These are phyloP conservation scores for Trachelipus rathkii DNA, from an alignment of 1,140 invertebrate genomes.

Conservation along the genomic window DNA sequence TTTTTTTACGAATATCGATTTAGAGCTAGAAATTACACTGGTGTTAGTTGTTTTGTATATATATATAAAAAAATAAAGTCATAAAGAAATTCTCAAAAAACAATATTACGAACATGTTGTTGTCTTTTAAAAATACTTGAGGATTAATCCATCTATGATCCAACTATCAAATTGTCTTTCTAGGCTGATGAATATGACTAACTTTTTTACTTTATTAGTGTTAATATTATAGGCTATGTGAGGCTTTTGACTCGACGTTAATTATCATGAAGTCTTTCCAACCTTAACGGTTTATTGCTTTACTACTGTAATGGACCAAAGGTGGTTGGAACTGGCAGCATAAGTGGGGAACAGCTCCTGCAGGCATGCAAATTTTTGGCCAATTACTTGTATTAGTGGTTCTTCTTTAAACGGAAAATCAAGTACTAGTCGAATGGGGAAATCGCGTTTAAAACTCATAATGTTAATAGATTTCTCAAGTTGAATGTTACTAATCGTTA, in stretches of 20 bases:
- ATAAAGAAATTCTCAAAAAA: no score
- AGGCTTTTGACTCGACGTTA: constrained; percentile 62
- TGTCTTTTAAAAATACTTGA: no score
- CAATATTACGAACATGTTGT: no score
- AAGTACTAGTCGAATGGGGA: constrained; percentile 36
- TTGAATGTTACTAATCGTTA: no score
- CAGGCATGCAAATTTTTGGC: constrained; percentile 71
- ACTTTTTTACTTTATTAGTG: no score
- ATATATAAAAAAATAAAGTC: no score
- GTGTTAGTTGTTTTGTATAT: no score
- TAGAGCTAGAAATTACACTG: no score
- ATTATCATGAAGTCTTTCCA: constrained; percentile 71
- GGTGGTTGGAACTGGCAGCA: constrained; percentile 72
- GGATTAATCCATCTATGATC: no score
- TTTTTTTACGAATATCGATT: no score
- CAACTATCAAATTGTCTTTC: no score
- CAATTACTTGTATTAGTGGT: constrained; percentile 32
- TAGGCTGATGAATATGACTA: no score
- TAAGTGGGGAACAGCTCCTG: constrained; percentile 75
- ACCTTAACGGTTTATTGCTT: constrained; percentile 75
- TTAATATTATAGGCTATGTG: constrained; percentile 72
- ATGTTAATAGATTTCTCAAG: constrained; percentile 10
- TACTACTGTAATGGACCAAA: constrained; percentile 66
- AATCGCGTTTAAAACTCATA: constrained; percentile 30
- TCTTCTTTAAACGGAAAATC: constrained; percentile 31